These are phyloP conservation scores for Pyxicephalus adspersus DNA, from an alignment of 2,113 vertebrate species.

Conservation along the genomic window DNA sequence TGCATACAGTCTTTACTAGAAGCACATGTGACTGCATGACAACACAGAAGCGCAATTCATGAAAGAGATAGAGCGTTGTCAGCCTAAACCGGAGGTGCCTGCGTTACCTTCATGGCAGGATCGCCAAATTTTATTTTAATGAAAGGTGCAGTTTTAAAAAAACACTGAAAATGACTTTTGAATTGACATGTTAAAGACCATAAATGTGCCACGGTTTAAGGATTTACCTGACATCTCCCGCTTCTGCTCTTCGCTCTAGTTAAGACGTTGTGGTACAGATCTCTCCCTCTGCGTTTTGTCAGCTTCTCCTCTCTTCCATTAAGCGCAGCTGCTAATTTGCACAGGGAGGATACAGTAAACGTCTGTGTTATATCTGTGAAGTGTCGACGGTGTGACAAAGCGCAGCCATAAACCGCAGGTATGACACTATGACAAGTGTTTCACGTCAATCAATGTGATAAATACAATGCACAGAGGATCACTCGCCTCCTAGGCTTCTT, in stretches of 20 bases:
- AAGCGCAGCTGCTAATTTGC: conserved; percentile 8
- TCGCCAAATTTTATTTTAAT: no score
- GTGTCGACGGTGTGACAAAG: conserved; percentile 3
- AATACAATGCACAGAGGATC: neutral
- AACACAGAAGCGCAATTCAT: no score
- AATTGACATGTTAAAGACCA: no score
- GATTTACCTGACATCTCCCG: conserved; percentile 11
- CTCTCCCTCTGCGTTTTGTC: conserved; percentile 10
- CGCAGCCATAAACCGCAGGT: neutral
- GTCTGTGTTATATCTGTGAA: conserved; percentile 13
- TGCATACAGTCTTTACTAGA: no score
- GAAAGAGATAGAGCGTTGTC: no score
- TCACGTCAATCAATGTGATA: conserved; percentile 21
- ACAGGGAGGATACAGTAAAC: conserved; percentile 1
- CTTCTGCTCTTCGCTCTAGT: neutral
- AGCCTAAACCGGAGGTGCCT: no score
- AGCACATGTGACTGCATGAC: no score
- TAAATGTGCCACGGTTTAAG: no score
- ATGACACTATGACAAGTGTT: neutral
- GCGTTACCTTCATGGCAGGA: no score
- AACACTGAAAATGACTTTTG: no score
- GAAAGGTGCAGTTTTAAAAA: no score
- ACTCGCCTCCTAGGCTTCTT: neutral
- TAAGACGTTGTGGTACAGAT: conserved; percentile 8
- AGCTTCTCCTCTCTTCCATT: neutral